Evolutionary conservation across 2,797 vertebrate species (phyloP).

Genomic region (Luscinia luscinia): DNA sequence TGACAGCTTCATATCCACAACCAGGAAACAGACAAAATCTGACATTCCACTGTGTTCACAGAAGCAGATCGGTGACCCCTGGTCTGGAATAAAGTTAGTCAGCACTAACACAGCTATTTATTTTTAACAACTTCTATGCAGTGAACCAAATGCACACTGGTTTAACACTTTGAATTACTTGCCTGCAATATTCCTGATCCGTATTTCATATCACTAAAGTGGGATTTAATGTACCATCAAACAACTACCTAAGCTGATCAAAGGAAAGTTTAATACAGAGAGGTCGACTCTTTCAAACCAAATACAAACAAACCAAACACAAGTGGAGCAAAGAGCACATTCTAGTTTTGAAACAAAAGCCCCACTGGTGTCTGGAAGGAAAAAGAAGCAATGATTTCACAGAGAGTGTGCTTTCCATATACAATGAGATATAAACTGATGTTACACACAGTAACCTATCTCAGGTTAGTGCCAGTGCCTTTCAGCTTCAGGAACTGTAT

Average conservation of each 20-base stretch:
- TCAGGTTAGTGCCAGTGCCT: neutral
- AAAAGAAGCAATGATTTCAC: neutral
- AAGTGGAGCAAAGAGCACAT: neutral
- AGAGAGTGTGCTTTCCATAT: neutral
- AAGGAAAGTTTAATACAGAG: neutral
- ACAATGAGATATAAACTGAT: neutral
- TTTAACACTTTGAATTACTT: neutral
- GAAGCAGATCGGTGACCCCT: neutral
- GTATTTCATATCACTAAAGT: neutral
- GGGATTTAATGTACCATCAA: neutral
- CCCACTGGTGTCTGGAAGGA: neutral
- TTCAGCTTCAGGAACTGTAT: neutral
- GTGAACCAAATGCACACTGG: neutral
- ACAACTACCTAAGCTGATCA: neutral
- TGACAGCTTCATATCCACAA: neutral
- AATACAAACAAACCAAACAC: neutral
- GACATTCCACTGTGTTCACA: neutral
- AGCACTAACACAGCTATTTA: neutral
- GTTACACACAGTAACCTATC: neutral
- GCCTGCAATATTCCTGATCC: neutral
- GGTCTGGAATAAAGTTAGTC: neutral
- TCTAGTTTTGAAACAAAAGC: neutral
- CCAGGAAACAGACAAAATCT: neutral
- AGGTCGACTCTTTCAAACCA: neutral
- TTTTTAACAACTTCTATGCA: neutral